Evolutionary conservation across 2,113 vertebrate species (phyloP).

Genomic region (Oxygymnocypris stewartii): DNA sequence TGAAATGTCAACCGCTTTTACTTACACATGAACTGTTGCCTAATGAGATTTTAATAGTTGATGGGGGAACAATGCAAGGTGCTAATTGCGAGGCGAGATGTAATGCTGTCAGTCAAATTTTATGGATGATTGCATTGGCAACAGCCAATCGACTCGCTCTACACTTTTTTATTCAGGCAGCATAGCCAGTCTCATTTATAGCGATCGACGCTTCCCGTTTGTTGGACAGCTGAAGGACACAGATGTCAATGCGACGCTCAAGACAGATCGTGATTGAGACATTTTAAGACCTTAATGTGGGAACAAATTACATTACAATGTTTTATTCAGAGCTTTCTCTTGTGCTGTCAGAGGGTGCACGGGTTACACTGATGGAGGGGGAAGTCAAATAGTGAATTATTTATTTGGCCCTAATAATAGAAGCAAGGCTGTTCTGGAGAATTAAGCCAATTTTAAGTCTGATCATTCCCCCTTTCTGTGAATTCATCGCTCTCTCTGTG

Average conservation of each 20-base stretch:
- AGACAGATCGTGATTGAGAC: slow-evolving; percentile 23
- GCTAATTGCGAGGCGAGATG: slow-evolving; percentile 1
- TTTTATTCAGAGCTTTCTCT: slow-evolving; percentile 36
- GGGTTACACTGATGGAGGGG: slow-evolving; percentile 15
- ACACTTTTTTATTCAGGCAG: background rate
- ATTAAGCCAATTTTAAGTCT: background rate
- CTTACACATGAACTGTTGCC: slow-evolving; percentile 16
- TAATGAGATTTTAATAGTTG: slow-evolving; percentile 28
- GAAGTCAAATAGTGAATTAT: slow-evolving; percentile 45
- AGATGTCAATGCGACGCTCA: background rate
- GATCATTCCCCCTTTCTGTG: background rate
- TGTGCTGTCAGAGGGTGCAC: background rate
- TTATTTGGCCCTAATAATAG: slow-evolving; percentile 44
- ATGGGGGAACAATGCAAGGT: slow-evolving; percentile 22
- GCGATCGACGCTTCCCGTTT: background rate
- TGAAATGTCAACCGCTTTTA: background rate
- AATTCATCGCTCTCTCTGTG: background rate
- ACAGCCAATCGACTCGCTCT: background rate
- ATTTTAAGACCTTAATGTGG: background rate
- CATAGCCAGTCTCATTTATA: background rate
- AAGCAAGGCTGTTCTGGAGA: slow-evolving; percentile 2
- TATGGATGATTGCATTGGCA: background rate
- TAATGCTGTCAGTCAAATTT: slow-evolving; percentile 15
- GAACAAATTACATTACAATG: slow-evolving; percentile 37
- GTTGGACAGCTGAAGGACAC: slow-evolving; percentile 6